Evolutionary conservation across 2,797 vertebrate genomes (phyloP).

Genomic region (Sebastiscus albofasciatus): DNA sequence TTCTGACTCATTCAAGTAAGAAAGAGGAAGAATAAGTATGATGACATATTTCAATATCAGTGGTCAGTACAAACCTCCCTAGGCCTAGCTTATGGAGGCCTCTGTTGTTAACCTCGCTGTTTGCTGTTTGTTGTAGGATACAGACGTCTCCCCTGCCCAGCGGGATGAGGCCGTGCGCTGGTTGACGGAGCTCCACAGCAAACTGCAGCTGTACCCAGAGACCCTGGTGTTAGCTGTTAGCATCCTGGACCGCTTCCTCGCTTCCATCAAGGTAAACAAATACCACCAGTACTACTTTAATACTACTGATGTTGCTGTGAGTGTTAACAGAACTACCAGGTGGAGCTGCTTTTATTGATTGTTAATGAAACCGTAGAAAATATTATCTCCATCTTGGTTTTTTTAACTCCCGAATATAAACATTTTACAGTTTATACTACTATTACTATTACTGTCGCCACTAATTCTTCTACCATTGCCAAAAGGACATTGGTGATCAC

Average conservation of each 20-base stretch:
- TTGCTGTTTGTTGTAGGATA: slow-evolving; percentile 82
- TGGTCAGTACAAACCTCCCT: background rate
- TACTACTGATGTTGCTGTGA: background rate
- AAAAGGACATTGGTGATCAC: no score
- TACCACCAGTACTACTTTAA: background rate
- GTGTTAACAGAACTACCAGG: background rate
- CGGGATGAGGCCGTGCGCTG: slow-evolving; percentile 95
- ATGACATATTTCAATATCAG: background rate
- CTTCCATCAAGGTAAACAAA: slow-evolving; percentile 91
- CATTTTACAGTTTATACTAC: background rate
- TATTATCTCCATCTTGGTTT: background rate
- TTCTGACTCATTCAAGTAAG: background rate
- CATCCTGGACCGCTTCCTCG: slow-evolving; percentile 96
- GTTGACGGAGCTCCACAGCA: slow-evolving; percentile 91
- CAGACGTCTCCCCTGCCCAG: slow-evolving; percentile 93
- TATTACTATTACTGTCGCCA: background rate
- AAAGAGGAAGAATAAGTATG: background rate
- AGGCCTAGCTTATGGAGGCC: background rate
- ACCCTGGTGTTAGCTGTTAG: slow-evolving; percentile 93
- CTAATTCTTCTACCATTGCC: no score
- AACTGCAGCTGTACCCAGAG: slow-evolving; percentile 95
- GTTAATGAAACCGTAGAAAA: no score
- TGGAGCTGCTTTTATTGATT: background rate
- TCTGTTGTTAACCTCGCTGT: background rate
- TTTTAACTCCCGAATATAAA: background rate